Conservation (phyloP, 1,140 invertebrate species). For the Atopsyche davidsoni region DNA sequence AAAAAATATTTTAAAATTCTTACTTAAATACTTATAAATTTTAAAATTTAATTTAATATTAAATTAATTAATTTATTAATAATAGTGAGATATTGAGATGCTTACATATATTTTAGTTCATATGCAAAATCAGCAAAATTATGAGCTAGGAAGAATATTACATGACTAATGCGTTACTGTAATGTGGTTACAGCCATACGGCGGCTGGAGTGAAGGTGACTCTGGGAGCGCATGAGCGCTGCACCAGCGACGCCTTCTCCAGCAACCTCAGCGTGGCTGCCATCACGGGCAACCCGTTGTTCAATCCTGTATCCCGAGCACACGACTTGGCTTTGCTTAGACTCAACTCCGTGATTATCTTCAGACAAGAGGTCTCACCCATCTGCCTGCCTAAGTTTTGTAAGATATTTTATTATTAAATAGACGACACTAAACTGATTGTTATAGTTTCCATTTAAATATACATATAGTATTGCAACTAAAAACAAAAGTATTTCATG, state of each 20-base stretch:
- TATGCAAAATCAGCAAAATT: too few relatives aligned
- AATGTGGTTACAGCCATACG: constrained; percentile 36
- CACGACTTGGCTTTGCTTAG: constrained; percentile 57
- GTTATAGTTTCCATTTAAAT: too few relatives aligned
- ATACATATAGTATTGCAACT: too few relatives aligned
- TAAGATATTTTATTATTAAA: background rate
- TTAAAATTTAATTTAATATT: too few relatives aligned
- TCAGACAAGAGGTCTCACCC: constrained; percentile 50
- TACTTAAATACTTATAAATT: too few relatives aligned
- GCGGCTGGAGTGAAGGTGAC: constrained; percentile 46
- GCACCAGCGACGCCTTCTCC: constrained; percentile 43
- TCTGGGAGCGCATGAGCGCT: constrained; percentile 49
- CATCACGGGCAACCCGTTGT: constrained; percentile 48
- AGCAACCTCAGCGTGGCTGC: constrained; percentile 44
- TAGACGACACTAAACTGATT: too few relatives aligned
- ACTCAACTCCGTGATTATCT: constrained; percentile 46
- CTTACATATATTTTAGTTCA: background rate
- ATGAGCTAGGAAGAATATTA: too few relatives aligned
- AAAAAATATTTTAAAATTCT: too few relatives aligned
- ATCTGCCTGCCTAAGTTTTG: constrained; percentile 50
- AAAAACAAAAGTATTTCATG: too few relatives aligned
- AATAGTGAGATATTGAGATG: too few relatives aligned
- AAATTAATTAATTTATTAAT: too few relatives aligned
- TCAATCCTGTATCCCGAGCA: constrained; percentile 43
- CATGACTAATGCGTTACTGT: background rate